Conservation (phyloP, 2,888 invertebrate genomes). For the Ectemnius lituratus region DNA sequence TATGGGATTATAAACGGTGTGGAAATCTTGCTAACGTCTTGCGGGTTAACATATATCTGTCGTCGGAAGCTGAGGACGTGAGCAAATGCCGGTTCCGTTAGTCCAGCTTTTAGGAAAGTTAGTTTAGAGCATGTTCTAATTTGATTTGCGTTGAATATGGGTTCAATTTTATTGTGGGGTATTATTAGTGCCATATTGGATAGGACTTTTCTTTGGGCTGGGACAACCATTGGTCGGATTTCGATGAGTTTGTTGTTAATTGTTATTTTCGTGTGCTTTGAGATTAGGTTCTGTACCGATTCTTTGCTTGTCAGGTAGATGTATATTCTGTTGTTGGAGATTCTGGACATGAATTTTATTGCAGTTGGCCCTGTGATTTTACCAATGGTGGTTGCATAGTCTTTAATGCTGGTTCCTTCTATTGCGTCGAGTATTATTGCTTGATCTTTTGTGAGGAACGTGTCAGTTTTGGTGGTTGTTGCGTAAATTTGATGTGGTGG, state of each 20-base stretch:
- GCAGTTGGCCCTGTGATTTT: conserved; percentile 19
- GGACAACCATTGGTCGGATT: conserved; percentile 41
- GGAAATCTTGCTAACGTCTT: neutral
- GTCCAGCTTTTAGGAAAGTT: conserved; percentile 9
- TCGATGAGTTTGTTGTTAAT: conserved; percentile 15
- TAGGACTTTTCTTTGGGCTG: conserved; percentile 36
- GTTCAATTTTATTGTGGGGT: neutral
- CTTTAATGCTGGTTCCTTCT: conserved; percentile 22
- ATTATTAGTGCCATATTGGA: conserved; percentile 44
- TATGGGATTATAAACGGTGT: neutral
- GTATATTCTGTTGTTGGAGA: conserved; percentile 39
- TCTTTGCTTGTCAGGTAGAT: conserved; percentile 34
- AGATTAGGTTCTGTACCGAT: conserved; percentile 20
- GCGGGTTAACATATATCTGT: conserved; percentile 2
- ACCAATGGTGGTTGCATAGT: conserved; percentile 31
- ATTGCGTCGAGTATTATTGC: conserved; percentile 31
- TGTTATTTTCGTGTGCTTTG: conserved; percentile 23
- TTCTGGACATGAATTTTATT: conserved; percentile 35
- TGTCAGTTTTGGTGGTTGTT: neutral
- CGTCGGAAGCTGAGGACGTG: conserved; percentile 18
- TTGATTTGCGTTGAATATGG: neutral
- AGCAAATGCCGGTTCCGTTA: neutral
- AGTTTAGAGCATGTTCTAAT: too few species aligned
- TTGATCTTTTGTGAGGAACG: conserved; percentile 36
- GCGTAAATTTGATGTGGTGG: neutral